phyloP scores from a whole-genome alignment of 2,888 invertebrate genomes.

The Chydorus sphaericus region DNA sequence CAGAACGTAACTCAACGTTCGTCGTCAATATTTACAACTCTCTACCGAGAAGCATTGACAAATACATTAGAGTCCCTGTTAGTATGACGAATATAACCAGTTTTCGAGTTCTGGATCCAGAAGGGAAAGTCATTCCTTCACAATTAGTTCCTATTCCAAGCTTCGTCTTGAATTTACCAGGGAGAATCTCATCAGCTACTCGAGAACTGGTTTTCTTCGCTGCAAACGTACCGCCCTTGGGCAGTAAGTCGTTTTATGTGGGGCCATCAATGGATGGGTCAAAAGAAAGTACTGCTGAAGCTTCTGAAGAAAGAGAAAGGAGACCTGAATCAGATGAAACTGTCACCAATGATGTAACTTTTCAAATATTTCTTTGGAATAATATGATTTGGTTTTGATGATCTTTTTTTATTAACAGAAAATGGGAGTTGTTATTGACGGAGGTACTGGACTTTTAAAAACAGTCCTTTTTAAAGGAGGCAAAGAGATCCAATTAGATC shows the following conservation, averaged over 20 bases:
- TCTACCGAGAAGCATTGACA: constrained; percentile 34
- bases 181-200: constrained; percentile 44
- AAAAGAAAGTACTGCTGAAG: no score
- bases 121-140: constrained; percentile 12
- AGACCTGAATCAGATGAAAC: not conserved
- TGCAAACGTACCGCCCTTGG: constrained; percentile 41
- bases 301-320: not conserved
- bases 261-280: constrained; percentile 16
- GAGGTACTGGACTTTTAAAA: no score
- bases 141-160: constrained; percentile 43
- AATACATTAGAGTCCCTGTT: constrained; percentile 39
- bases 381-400: not conserved
- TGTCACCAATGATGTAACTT: not conserved
- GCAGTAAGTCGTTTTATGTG: constrained; percentile 48
- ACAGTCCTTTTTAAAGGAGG: no score
- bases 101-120: not conserved
- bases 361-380: no score
- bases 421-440: no score
- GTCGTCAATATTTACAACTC: constrained; percentile 48
- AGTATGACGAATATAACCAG: constrained; percentile 35
- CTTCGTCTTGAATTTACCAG: constrained; percentile 41
- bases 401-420: no score
- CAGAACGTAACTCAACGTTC: constrained; percentile 38
- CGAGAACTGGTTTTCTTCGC: constrained; percentile 42
- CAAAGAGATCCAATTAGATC: no score